A percentile compares a stretch with the other conserved stretches of the same genome.
Evolutionary conservation across 2,797 vertebrate species (phyloP).

Genomic region (Labroides dimidiatus): DNA sequence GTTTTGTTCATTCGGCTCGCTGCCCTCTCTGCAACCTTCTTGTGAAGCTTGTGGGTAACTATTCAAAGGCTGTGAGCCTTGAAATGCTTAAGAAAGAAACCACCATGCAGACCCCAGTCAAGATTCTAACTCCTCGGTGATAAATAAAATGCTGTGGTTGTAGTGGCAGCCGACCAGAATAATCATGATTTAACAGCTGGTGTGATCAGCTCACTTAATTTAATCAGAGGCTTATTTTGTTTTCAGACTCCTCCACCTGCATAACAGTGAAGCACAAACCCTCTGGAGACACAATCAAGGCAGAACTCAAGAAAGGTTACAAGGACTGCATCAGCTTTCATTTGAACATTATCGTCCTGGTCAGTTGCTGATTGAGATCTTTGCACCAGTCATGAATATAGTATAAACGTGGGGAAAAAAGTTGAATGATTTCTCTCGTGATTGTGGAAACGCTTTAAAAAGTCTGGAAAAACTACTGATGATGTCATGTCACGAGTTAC

Average conservation of each 20-base stretch:
- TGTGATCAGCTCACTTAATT: conserved; percentile 34
- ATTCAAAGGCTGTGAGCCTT: conserved; percentile 7
- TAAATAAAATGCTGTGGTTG: not conserved
- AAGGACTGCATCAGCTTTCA: not conserved
- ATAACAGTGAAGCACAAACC: conserved; percentile 7
- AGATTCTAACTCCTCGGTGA: conserved; percentile 30
- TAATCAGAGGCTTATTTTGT: conserved; percentile 32
- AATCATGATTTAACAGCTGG: conserved; percentile 19
- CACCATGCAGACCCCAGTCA: conserved; percentile 22
- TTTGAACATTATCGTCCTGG: not conserved
- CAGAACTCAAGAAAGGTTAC: too few relatives aligned
- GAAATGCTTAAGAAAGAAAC: conserved; percentile 18
- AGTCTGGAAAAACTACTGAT: not conserved
- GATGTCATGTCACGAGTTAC: not conserved
- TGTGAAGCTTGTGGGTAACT: conserved; percentile 1
- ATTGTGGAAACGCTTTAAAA: too few relatives aligned
- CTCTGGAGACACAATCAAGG: not conserved
- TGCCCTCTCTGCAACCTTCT: conserved; percentile 26
- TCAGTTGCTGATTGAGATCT: too few relatives aligned
- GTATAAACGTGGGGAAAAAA: not conserved
- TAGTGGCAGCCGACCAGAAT: conserved; percentile 12
- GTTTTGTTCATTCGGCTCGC: conserved; percentile 2
- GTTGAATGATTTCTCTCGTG: not conserved
- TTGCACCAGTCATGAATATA: not conserved
- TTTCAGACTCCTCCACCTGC: conserved; percentile 27